A percentile compares a stretch with the other conserved stretches of the same genome.
Evolutionary conservation across 2,888 invertebrate genomes (phyloP).

Genomic region (Nymphalis c-album): DNA sequence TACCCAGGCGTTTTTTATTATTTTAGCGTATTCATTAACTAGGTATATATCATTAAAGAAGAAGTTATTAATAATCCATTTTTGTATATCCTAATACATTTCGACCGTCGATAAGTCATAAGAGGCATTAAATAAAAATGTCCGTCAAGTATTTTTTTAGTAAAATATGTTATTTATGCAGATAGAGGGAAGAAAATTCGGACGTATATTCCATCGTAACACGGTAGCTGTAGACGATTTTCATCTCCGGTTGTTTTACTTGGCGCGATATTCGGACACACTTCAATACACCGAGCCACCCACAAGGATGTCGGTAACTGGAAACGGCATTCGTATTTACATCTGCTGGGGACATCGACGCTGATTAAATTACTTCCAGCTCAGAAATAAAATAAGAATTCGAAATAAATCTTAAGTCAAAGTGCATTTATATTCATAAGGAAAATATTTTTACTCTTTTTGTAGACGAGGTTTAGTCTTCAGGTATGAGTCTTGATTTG

Average conservation of each 20-base stretch:
- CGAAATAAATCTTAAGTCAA: constrained; percentile 4
- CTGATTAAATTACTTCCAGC: constrained; percentile 21
- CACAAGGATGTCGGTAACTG: constrained; percentile 35
- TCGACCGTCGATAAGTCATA: neutral
- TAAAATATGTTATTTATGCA: neutral
- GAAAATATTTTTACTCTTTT: neutral
- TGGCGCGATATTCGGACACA: constrained; percentile 49
- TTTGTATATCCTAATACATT: too few species aligned
- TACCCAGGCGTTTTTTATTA: too few species aligned
- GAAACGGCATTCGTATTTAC: constrained; percentile 31
- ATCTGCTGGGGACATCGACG: constrained; percentile 17
- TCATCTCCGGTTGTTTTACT: constrained; percentile 39
- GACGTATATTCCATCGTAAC: constrained; percentile 25
- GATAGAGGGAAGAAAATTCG: constrained; percentile 8
- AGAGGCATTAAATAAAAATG: neutral
- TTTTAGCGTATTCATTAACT: too few species aligned
- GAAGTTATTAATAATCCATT: too few species aligned
- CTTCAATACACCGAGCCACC: constrained; percentile 48
- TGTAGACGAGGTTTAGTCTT: too few species aligned
- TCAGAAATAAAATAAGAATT: constrained; percentile 10
- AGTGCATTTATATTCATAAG: neutral
- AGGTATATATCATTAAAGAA: too few species aligned
- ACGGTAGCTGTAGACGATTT: constrained; percentile 31
- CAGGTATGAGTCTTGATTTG: too few species aligned
- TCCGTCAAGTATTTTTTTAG: neutral